Evolutionary conservation across 2,888 invertebrate genomes (phyloP).

Genomic region (Ochlodes sylvanus): DNA sequence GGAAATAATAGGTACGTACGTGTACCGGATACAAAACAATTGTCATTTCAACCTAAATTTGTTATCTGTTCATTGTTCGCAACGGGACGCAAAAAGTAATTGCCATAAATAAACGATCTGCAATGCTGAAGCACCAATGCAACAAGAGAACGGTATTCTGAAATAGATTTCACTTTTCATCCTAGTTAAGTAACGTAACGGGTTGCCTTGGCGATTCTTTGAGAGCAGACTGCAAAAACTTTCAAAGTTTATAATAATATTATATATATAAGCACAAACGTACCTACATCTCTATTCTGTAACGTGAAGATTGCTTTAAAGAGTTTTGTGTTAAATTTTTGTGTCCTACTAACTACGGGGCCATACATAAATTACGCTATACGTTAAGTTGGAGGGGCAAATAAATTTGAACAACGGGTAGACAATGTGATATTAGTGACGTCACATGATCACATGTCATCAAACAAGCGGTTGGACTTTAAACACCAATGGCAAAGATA

Average conservation of each 20-base stretch:
- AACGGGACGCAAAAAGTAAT: slow-evolving; percentile 51
- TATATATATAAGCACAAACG: neutral
- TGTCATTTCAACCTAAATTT: slow-evolving; percentile 9
- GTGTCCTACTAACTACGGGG: no score
- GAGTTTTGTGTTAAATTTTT: no score
- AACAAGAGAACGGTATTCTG: slow-evolving; percentile 65
- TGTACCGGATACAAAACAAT: slow-evolving; percentile 2
- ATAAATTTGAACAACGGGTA: no score
- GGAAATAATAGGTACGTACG: neutral
- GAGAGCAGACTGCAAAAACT: slow-evolving; percentile 10
- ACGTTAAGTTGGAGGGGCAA: no score
- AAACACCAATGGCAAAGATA: no score
- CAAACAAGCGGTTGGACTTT: no score
- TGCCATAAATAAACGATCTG: slow-evolving; percentile 50
- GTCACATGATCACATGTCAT: no score
- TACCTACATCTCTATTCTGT: neutral
- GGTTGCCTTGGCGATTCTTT: slow-evolving; percentile 58
- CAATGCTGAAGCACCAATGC: slow-evolving; percentile 48
- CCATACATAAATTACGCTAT: no score
- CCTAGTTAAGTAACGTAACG: slow-evolving; percentile 54
- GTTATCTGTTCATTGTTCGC: slow-evolving; percentile 21
- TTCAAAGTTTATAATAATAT: neutral
- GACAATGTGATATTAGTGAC: no score
- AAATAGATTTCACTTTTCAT: slow-evolving; percentile 78
- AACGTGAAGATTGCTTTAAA: no score